phyloP scores from a whole-genome alignment of 2,888 invertebrate genomes.

The Mesoligia furuncula region DNA sequence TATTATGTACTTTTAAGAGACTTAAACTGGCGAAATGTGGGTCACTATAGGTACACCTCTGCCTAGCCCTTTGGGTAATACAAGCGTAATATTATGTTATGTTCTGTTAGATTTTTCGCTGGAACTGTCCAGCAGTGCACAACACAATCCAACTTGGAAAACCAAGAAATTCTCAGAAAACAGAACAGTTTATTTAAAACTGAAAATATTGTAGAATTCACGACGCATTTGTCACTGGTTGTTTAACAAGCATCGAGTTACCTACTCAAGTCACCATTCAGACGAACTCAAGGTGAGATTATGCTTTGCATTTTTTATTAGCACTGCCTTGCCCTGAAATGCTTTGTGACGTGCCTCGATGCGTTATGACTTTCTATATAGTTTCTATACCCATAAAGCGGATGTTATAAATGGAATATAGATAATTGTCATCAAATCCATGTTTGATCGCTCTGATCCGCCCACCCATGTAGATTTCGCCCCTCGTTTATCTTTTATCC shows the following conservation, averaged over 20 bases:
- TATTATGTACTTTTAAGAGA: neutral
- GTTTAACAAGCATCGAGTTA: conserved; percentile 66
- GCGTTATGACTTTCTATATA: conserved; percentile 63
- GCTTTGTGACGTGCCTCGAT: conserved; percentile 66
- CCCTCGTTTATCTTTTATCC: conserved; percentile 13
- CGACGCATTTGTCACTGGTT: conserved; percentile 56
- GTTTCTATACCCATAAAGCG: conserved; percentile 31
- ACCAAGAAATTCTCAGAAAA: conserved; percentile 22
- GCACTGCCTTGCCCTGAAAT: conserved; percentile 74
- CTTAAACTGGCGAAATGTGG: neutral
- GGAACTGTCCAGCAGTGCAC: neutral
- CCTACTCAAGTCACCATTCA: conserved; percentile 73
- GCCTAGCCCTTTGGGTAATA: neutral
- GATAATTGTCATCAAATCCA: conserved; percentile 18
- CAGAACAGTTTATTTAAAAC: conserved; percentile 40
- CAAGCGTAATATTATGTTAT: neutral
- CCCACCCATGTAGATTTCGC: conserved; percentile 5
- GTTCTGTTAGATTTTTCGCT: neutral
- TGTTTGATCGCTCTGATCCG: neutral
- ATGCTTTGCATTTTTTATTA: conserved; percentile 79
- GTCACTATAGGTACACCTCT: neutral
- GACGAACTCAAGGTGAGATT: conserved; percentile 74
- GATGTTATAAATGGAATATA: conserved; percentile 27
- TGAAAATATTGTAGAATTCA: conserved; percentile 56
- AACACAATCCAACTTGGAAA: conserved; percentile 11